Evolutionary conservation across 2,113 vertebrate species (phyloP), one percentile per base, ranked within the genome.

Genomic region (Hylia prasina): DNA sequence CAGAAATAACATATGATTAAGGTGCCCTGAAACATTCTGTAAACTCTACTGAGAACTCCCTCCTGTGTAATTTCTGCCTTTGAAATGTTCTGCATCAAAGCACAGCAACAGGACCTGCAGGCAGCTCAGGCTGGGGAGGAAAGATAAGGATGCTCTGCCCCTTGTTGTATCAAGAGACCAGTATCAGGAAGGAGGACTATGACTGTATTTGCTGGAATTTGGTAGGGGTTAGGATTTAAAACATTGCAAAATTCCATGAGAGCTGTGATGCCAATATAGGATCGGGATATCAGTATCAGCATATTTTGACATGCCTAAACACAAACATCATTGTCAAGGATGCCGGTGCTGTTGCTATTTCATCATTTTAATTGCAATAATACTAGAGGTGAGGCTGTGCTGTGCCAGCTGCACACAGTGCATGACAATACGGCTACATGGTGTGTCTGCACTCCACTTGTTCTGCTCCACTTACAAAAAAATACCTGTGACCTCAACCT

Each of bases 351-450:
- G 53, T 57, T 89, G 57, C 8, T 82, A 39, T 96, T 96, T 91
- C 91, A 91, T 91, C 35, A 80, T 85, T 79, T 85, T 91, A 92
- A 90, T 87, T 94, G 89, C 81, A 89, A 4, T 89, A 91, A 78
- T 70, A 93, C 35, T 90, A 80, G 86, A 89, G 82, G 80, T 95
- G 93, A 89, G 90, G 80, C 56, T 75, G 63, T 0, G 0, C 25
- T 15, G 37, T 85, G 90, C 75, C 88, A 95, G 85, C 65, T 88
- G 88, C 47, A 15, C 5, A 0, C 14, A 50, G 64, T 76, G 82
- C 3, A 1, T 70, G 68, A 48, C 48, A 85, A 28, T 33, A 80
- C 75, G 73, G 76, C 88, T 80, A 70, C 82, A 40, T 0, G 0
- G 23, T 86, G 24, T 73, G 39, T 77, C 82, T 93, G 72, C 57